Evolutionary conservation across 1,140 invertebrate genomes (phyloP), one percentile per base, ranked within the genome.

Genomic region (Temnothorax nylanderi): DNA sequence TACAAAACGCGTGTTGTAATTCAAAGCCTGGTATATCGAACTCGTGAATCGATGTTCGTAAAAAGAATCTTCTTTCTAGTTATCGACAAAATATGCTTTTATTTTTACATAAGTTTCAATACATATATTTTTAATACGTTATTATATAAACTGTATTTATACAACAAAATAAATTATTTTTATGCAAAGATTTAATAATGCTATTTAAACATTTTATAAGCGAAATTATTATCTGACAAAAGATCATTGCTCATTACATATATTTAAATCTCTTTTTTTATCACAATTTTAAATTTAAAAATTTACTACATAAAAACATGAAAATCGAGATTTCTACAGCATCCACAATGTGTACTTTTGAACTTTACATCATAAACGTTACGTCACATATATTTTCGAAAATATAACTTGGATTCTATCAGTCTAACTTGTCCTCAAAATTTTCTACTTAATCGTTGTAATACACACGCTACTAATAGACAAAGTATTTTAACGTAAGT

Each of bases 241-340:
- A 10, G 8, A 58, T 2, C 5, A 2, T 32, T 64, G 18, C 34
- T 3, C 8, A 64, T 64, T 64, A 18, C 11, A 51, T 26, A 11
- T 37, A 93, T 26, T 26, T 95, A 95, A 93, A 93, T 95, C 94
- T 58, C 32, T 64, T 13, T 32, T 64, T 21, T 64, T 64, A 26
- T 26, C 26, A 26, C 26, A 26, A 26, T 26, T 26, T 26, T 26
- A 26, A 26, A 26, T 26, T 26, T 26, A 26, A 26, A 26, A 26
- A 26, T 26, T 26, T 26, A 26, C 26, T 26, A 26, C 26, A 26
- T 41, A 95, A 77, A 37, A 92, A 92, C 77, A 77, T 94, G 93
- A 74, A 90, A 94, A 16, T 94, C 94, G 69, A 94, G 90, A 88
- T 93, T 94, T 85, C 51, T 6, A 47, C 1, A 26, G 26, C 26